These are phyloP conservation scores for Syrista parreyssii DNA, from an alignment of 2,888 invertebrate species.

Conservation along the genomic window DNA sequence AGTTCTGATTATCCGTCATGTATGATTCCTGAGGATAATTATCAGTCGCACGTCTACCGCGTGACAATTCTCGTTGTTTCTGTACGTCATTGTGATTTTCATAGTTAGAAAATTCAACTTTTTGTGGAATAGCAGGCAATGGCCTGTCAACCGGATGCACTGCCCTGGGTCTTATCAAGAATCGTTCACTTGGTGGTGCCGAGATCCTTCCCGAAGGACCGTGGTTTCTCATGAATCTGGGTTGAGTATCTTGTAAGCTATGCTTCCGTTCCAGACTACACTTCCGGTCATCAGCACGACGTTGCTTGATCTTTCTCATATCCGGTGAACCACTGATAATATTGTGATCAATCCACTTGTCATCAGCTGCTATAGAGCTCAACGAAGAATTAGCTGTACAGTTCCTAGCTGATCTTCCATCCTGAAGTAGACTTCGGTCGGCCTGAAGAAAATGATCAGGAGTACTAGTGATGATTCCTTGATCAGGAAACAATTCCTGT, in stretches of 20 bases:
- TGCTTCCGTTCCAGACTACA: slow-evolving; percentile 56
- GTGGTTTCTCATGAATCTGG: slow-evolving; percentile 52
- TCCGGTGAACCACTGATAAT: slow-evolving; percentile 49
- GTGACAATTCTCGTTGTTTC: slow-evolving; percentile 20
- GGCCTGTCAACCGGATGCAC: slow-evolving; percentile 60
- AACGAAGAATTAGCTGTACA: slow-evolving; percentile 48
- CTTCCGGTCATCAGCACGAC: slow-evolving; percentile 36
- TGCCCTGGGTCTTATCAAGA: slow-evolving; percentile 50
- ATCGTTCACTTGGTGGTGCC: slow-evolving; percentile 56
- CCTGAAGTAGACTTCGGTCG: slow-evolving; percentile 29
- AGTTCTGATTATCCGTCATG: slow-evolving; percentile 27
- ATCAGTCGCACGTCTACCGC: slow-evolving; percentile 6
- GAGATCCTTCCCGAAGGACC: slow-evolving; percentile 56
- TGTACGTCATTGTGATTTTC: slow-evolving; percentile 46
- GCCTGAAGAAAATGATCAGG: slow-evolving; percentile 54
- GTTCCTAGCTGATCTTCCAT: slow-evolving; percentile 35
- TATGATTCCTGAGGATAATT: slow-evolving; percentile 28
- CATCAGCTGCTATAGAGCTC: slow-evolving; percentile 52
- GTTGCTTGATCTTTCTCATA: slow-evolving; percentile 48
- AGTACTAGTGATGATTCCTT: slow-evolving; percentile 52
- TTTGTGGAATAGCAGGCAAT: slow-evolving; percentile 57
- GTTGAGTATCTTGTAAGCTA: slow-evolving; percentile 54
- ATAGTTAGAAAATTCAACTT: slow-evolving; percentile 47
- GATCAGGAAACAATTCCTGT: slow-evolving; percentile 55
- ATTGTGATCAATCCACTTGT: slow-evolving; percentile 50